Conservation (phyloP, 1,140 invertebrate genomes). For the Oppia nitens region DNA sequence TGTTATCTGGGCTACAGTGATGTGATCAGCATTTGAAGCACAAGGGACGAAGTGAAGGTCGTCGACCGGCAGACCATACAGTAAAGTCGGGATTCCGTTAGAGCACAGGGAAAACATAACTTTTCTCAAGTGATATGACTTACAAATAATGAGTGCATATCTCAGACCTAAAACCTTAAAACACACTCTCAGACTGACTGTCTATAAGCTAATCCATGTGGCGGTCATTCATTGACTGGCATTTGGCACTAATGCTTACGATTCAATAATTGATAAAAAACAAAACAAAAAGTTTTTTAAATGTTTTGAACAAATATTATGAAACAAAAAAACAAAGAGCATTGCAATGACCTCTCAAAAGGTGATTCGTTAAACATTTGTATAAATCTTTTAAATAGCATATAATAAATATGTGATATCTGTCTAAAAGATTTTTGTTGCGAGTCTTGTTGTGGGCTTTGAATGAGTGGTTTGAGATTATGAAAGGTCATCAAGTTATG, state of each 20-base stretch:
- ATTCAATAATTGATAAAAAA: too few relatives aligned
- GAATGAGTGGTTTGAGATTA: neutral
- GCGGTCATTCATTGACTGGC: neutral
- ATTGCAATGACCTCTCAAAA: neutral
- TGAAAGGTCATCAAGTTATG: constrained; percentile 5
- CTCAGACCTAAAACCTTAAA: neutral
- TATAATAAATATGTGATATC: too few relatives aligned
- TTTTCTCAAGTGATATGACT: too few relatives aligned
- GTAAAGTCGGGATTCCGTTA: neutral
- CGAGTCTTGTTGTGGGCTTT: neutral
- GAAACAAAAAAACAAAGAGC: too few relatives aligned
- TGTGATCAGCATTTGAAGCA: neutral
- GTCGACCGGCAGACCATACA: neutral
- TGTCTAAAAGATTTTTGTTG: neutral
- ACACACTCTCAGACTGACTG: neutral
- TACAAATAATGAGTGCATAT: neutral
- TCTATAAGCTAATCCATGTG: neutral
- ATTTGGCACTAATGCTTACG: neutral
- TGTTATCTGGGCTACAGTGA: too few relatives aligned
- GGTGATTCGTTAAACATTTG: neutral
- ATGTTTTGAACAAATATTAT: too few relatives aligned
- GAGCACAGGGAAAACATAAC: too few relatives aligned
- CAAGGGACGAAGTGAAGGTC: neutral
- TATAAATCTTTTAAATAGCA: neutral
- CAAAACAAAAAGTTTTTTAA: too few relatives aligned